Evolutionary conservation across 2,797 vertebrate genomes (phyloP).

Genomic region (Centroberyx gerrardi): DNA sequence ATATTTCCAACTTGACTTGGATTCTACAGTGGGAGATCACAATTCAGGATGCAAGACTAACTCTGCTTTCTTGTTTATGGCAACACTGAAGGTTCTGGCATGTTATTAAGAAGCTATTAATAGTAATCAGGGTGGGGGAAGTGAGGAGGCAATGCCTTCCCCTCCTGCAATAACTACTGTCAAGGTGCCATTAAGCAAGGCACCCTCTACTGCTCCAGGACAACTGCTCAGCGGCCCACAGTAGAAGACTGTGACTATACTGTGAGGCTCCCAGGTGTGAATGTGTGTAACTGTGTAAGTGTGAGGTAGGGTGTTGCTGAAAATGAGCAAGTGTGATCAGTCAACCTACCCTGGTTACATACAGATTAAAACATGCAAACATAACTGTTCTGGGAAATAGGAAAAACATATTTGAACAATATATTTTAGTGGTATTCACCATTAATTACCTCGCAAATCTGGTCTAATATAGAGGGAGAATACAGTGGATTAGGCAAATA

Average conservation of each 20-base stretch:
- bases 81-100: background rate
- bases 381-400: too few species aligned
- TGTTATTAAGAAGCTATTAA: background rate
- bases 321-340: too few species aligned
- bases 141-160: background rate
- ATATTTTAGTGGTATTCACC: too few species aligned
- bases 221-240: too few species aligned
- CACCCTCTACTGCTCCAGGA: too few species aligned
- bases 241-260: too few species aligned
- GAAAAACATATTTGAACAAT: too few species aligned
- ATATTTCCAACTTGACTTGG: background rate
- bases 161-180: background rate
- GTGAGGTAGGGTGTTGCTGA: too few species aligned
- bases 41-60: background rate
- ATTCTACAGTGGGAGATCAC: background rate
- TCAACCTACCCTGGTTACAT: too few species aligned
- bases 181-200: background rate
- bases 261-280: too few species aligned
- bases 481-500: background rate
- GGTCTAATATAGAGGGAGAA: background rate
- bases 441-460: background rate
- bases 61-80: background rate
- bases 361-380: too few species aligned
- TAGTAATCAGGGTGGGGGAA: background rate
- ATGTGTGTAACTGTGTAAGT: too few species aligned